Percentiles rank a stretch among this genome's conserved stretches.
Evolutionary conservation across 1,140 invertebrate species (phyloP).

Genomic region (Rhyzopertha dominica): DNA sequence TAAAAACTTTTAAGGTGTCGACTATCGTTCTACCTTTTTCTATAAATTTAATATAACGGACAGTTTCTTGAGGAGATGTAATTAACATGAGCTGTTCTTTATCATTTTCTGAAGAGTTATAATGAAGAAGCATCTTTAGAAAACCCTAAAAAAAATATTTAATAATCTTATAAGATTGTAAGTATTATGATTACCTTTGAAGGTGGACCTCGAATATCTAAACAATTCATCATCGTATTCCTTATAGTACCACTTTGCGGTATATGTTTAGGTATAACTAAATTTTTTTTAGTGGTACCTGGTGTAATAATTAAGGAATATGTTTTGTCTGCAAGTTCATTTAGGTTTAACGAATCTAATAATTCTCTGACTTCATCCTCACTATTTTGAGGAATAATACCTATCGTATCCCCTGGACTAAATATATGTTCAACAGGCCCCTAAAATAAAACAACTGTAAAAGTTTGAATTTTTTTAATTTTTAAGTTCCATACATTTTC

Average conservation of each 20-base stretch:
- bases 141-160: constrained; percentile 52
- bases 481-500: constrained; percentile 4
- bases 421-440: background rate
- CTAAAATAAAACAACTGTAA: background rate
- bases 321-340: constrained; percentile 14
- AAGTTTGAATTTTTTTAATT: background rate
- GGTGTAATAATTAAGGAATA: constrained; percentile 25
- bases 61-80: constrained; percentile 58
- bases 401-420: constrained; percentile 37
- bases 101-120: constrained; percentile 57
- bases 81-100: constrained; percentile 59
- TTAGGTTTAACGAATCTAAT: constrained; percentile 24
- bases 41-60: constrained; percentile 57
- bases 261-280: constrained; percentile 44
- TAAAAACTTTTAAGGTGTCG: constrained; percentile 61
- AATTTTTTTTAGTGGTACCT: constrained; percentile 26
- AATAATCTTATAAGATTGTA: constrained; percentile 21
- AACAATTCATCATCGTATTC: constrained; percentile 43
- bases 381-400: constrained; percentile 34
- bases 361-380: constrained; percentile 28
- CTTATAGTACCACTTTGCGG: constrained; percentile 43
- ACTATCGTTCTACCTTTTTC: constrained; percentile 54
- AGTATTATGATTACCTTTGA: constrained; percentile 48
- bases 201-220: constrained; percentile 46
- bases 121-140: constrained; percentile 55